Evolutionary conservation across 2,797 vertebrate species (phyloP).

Genomic region (Picus viridis): DNA sequence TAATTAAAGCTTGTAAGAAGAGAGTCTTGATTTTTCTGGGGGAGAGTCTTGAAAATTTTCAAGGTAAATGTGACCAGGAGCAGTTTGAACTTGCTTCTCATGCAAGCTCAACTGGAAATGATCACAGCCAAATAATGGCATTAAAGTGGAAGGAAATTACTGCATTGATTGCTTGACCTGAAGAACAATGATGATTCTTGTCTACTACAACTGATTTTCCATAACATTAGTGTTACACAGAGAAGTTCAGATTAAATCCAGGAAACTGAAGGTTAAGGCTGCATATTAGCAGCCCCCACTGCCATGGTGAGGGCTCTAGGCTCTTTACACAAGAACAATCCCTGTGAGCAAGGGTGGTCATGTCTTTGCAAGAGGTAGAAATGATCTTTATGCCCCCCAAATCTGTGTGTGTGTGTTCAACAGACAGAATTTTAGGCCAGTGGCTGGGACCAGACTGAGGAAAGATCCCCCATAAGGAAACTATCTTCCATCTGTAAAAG

Average conservation of each 20-base stretch:
- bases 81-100: conserved; percentile 53
- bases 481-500: neutral
- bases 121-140: conserved; percentile 65
- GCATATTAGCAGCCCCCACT: neutral
- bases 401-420: neutral
- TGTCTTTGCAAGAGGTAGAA: neutral
- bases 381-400: neutral
- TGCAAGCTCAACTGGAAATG: conserved; percentile 63
- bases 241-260: conserved; percentile 43
- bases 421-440: neutral
- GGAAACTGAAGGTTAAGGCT: neutral
- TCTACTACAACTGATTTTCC: conserved; percentile 61
- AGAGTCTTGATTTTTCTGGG: conserved; percentile 50
- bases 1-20: conserved; percentile 29
- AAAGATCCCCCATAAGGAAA: neutral
- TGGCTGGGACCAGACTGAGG: neutral
- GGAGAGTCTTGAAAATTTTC: conserved; percentile 33
- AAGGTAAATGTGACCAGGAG: conserved; percentile 42
- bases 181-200: conserved; percentile 55
- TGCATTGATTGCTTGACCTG: conserved; percentile 70
- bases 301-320: neutral
- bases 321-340: neutral
- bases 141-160: conserved; percentile 71
- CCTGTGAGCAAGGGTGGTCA: neutral
- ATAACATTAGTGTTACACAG: conserved; percentile 42